Base-by-base conservation (phyloP, 2,113 vertebrate species). In the Plotosus lineatus region DNA sequence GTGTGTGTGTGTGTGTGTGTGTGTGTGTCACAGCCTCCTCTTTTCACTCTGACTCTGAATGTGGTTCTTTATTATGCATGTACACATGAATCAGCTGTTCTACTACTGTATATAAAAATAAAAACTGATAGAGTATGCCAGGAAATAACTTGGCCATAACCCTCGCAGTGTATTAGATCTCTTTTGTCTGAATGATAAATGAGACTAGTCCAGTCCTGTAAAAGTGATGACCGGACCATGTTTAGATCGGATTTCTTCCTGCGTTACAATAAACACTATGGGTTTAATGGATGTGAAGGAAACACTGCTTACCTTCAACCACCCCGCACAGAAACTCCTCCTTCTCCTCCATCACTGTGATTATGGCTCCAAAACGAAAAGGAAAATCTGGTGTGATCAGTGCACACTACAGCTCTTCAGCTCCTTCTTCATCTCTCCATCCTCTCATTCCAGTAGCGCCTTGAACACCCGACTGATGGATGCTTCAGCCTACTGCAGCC, bases 271-370 rank as follows among this genome's bases (percentile, higher is more conserved):
- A 48, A 53, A 46, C 7, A 75, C 63, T 46, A 40, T 6, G 26
- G 23, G 21, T 48, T 77, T 40, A n/a, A 19, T 2, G 48, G 66
- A 53, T 69, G 61, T 5, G 11, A 38, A 73, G 4, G 33, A 75
- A 21, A 26, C 28, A 26, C 36, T 68, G 44, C 77, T 90, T 91
- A 95, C 95, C 94, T 92, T 95, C 95, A 89, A 95, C 94, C 84
- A 95, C 94, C 73, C 95, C 94, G 80, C 95, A 95, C 85, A 95
- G 88, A 87, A 94, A 94, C 85, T 82, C 89, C 81, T 78, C 84
- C 86, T 84, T 89, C 81, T 82, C 88, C 83, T 93, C 94, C 95
- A 95, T 95, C 51, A 80, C 89, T 71, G 66, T 50, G 55, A 53
- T 53, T 60, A 66, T 85, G 58, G 65, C 69, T 75, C 58, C 56